Percentiles rank a stretch among this genome's conserved stretches.
Evolutionary conservation across 1,140 invertebrate genomes (phyloP).

Genomic region (Melipona quadrifasciata): DNA sequence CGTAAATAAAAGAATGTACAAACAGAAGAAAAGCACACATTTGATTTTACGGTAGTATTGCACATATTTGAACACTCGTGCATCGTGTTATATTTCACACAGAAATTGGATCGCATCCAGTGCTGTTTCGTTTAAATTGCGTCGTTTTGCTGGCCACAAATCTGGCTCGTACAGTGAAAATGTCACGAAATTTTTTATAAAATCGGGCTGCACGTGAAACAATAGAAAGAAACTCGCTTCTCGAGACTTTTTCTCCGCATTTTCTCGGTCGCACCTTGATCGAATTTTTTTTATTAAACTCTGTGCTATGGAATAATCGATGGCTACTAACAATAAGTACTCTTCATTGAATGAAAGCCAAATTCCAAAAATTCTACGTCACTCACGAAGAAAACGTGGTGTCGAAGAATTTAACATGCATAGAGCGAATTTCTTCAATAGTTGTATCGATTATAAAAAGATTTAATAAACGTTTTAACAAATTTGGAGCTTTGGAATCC

Average conservation of each 20-base stretch:
- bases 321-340: too few relatives aligned
- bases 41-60: background rate
- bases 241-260: too few relatives aligned
- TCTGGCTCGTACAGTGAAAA: background rate
- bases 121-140: constrained; percentile 10
- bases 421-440: background rate
- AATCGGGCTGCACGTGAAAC: background rate
- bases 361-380: background rate
- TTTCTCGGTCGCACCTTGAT: background rate
- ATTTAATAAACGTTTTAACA: background rate
- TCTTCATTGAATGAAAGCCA: background rate
- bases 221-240: background rate
- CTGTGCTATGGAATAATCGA: background rate
- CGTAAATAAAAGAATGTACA: background rate
- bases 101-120: constrained; percentile 44
- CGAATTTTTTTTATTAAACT: background rate
- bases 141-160: constrained; percentile 8
- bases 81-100: constrained; percentile 12
- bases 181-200: background rate
- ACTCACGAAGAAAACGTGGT: background rate
- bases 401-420: background rate
- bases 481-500: too few relatives aligned
- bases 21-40: background rate
- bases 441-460: background rate
- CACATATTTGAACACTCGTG: background rate